phyloP scores from a whole-genome alignment of 2,113 vertebrate species.

The Cygnus buccinator region DNA sequence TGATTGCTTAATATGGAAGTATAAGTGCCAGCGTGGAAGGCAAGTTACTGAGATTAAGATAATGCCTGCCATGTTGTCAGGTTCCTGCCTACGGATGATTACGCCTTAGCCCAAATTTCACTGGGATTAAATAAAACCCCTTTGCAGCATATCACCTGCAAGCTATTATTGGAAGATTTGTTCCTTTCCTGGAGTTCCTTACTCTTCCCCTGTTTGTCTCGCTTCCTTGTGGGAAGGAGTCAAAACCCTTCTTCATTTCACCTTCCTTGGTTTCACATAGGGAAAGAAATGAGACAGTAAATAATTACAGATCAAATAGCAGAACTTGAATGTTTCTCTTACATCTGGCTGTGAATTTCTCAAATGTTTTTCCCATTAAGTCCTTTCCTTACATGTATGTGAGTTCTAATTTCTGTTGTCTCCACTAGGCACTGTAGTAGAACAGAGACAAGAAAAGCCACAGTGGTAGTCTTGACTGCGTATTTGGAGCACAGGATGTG shows the following conservation, averaged over 20 bases:
- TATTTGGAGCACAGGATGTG: neutral
- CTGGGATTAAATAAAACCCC: neutral
- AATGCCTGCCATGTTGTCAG: conserved; percentile 6
- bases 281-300: neutral
- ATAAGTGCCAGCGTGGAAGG: conserved; percentile 42
- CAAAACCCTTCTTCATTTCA: neutral
- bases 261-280: neutral
- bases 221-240: neutral
- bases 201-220: neutral
- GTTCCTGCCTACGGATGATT: neutral
- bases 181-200: neutral
- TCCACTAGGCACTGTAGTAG: neutral
- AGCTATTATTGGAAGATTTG: accelerated
- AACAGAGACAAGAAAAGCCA: neutral
- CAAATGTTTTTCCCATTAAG: neutral
- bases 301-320: neutral
- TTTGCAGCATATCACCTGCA: neutral
- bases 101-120: neutral
- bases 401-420: neutral
- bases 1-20: neutral
- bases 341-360: neutral
- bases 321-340: neutral
- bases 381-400: neutral
- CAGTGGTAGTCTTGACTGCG: neutral
- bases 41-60: conserved; percentile 15